Evolutionary conservation across 2,888 invertebrate species (phyloP), one percentile per base, ranked within the genome.

Genomic region (Oxyteleia sp.): DNA sequence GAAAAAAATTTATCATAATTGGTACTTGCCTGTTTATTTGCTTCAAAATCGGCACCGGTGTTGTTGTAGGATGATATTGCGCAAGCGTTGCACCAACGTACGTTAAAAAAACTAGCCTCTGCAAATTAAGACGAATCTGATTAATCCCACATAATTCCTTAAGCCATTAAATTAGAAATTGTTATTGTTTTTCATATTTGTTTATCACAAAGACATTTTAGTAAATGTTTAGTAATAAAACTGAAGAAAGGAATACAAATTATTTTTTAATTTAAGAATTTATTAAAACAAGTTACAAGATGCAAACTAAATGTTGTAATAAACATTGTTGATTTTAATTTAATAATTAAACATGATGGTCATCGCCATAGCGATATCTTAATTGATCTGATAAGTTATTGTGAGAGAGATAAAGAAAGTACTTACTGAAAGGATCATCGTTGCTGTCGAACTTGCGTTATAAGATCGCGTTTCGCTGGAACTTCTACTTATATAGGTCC

Each of bases 11-110:
- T 49, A 10, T 38, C 55, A 16, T 81, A 69, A 82, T 71, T 76
- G 43, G 35, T 79, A 85, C 91, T 91, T 80, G 91, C 93, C 92
- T 96, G 94, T 98, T 97, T 88, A 98, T 97, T 94, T 98, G 98
- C 92, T 98, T 97, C 82, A 98, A 95, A 92, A 97, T 98, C 64
- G 97, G 94, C 83, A 97, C 96, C 0, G 97, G 95, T 3, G 96
- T 95, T 69, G 95, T 94, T 85, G 93, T 93, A 29, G 94, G 93
- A 84, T 86, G 83, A 61, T 92, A 89, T 78, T 92, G 92, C 49
- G 88, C 89, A 74, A 89, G 76, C 66, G 88, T 89, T 66, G 88
- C 85, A 68, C 89, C 89, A 68, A 80, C 72, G 85, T 88, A 89
- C 43, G 87, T 80, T 69, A 89, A 83, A 63, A 88, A 81, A 64